A percentile compares a stretch with the other conserved stretches of the same genome.
Evolutionary conservation across 2,888 invertebrate genomes (phyloP).

Genomic region (Tanaodytes sp.): DNA sequence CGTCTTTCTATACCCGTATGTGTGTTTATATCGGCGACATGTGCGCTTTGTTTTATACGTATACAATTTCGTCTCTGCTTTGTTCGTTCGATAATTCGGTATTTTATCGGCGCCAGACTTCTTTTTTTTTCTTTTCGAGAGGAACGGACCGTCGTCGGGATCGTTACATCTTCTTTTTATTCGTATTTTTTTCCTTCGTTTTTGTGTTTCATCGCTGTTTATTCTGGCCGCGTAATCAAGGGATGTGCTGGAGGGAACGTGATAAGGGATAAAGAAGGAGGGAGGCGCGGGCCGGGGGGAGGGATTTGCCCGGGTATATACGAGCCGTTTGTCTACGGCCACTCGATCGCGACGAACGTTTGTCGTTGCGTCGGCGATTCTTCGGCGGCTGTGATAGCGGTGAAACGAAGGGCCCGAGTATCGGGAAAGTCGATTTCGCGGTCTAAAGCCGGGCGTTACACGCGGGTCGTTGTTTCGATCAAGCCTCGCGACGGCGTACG

Average conservation of each 20-base stretch:
- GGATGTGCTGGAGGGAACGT: too few relatives aligned
- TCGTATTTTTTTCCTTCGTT: neutral
- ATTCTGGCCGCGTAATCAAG: neutral
- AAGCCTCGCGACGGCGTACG: neutral
- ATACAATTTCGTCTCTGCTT: too few relatives aligned
- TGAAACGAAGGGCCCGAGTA: constrained; percentile 38
- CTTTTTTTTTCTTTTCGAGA: too few relatives aligned
- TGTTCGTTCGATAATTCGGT: too few relatives aligned
- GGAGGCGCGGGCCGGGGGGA: neutral
- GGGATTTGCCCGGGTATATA: too few relatives aligned
- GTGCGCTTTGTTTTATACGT: too few relatives aligned
- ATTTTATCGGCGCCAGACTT: too few relatives aligned
- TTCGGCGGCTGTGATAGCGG: constrained; percentile 56
- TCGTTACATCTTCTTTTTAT: too few relatives aligned
- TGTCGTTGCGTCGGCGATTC: constrained; percentile 31
- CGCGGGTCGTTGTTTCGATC: constrained; percentile 20
- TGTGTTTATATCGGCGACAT: too few relatives aligned
- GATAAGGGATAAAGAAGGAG: neutral
- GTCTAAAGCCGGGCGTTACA: constrained; percentile 28
- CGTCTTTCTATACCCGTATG: too few relatives aligned
- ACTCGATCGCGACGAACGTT: constrained; percentile 31
- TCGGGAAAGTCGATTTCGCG: constrained; percentile 21
- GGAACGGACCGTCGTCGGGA: too few relatives aligned
- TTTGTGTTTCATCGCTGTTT: neutral
- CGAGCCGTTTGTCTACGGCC: constrained; percentile 26